These are phyloP conservation scores for Saimiri boliviensis DNA, from an alignment of 2,113 vertebrate species.

Conservation along the genomic window DNA sequence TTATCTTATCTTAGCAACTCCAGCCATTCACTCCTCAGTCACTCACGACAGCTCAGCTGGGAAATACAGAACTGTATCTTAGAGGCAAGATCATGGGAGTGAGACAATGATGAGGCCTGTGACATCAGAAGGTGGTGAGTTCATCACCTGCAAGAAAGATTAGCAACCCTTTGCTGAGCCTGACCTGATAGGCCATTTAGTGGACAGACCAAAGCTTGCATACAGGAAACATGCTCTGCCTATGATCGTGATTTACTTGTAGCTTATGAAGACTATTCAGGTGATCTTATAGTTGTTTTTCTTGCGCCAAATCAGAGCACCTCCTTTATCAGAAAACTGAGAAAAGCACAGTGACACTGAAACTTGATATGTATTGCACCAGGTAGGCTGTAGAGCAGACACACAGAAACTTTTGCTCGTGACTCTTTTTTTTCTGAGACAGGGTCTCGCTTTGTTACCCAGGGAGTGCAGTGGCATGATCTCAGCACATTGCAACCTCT, in stretches of 20 bases:
- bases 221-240: background rate
- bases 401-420: background rate
- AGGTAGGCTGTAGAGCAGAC: background rate
- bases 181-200: background rate
- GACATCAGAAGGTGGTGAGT: background rate
- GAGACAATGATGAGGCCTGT: background rate
- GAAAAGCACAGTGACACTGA: background rate
- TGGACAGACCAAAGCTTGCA: background rate
- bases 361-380: background rate
- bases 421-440: background rate
- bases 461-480: no score
- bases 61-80: background rate
- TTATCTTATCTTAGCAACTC: conserved; percentile 58
- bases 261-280: background rate
- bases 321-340: background rate
- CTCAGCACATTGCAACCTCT: no score
- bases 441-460: no score
- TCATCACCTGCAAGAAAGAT: background rate
- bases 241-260: background rate
- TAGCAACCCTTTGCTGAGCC: background rate
- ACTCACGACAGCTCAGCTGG: background rate
- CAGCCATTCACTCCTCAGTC: background rate
- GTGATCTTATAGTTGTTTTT: background rate
- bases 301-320: background rate
- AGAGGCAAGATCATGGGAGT: background rate